Percentiles rank a stretch among this genome's conserved stretches.
These are phyloP conservation scores for Meta bourneti DNA, from an alignment of 2,888 invertebrate species.

Conservation along the genomic window DNA sequence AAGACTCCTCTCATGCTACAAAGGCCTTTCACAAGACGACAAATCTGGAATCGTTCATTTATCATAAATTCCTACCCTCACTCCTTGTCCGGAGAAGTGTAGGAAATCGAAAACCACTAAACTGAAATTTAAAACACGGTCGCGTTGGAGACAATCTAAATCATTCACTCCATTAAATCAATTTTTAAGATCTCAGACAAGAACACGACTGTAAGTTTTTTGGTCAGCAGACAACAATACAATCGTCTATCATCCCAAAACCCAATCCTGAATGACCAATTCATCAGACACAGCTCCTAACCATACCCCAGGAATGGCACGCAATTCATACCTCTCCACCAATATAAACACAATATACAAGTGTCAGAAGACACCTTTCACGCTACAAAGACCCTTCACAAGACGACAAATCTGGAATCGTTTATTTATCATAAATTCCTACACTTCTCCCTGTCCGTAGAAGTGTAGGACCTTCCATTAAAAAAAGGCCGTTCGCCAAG, in stretches of 20 bases:
- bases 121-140: too few relatives aligned
- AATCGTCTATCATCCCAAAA: too few relatives aligned
- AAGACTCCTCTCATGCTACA: neutral
- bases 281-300: neutral
- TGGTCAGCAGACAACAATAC: too few relatives aligned
- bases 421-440: conserved; percentile 33
- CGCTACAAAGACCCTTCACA: neutral
- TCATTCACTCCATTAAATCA: too few relatives aligned
- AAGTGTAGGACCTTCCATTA: conserved; percentile 43
- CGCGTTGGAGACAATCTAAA: too few relatives aligned
- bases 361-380: neutral
- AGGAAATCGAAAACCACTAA: too few relatives aligned
- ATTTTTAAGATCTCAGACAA: too few relatives aligned
- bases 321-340: too few relatives aligned
- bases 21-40: neutral
- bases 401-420: neutral
- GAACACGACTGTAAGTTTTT: too few relatives aligned
- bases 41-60: neutral
- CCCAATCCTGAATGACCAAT: too few relatives aligned
- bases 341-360: neutral
- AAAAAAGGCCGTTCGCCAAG: conserved; percentile 1
- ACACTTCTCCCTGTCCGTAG: neutral
- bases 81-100: conserved; percentile 8
- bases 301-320: neutral
- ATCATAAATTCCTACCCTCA: conserved; percentile 32